These are phyloP conservation scores for Bergia puertoricense DNA, from an alignment of 92 coral and sea anemone genomes.

Conservation along the genomic window DNA sequence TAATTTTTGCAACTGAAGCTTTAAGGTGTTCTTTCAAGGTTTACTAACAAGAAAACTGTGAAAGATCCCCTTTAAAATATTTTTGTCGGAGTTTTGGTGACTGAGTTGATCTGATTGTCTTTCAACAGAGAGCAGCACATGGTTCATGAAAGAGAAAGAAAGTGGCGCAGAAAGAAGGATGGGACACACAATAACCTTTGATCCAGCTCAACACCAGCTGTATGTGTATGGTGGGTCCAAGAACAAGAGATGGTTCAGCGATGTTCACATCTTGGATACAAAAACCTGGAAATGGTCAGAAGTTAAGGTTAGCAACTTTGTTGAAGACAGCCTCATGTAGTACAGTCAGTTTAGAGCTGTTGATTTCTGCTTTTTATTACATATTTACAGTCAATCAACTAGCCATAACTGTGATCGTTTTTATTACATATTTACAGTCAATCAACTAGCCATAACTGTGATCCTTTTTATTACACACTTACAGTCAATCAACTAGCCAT, in stretches of 20 bases:
- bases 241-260: conserved; percentile 91
- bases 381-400: no score
- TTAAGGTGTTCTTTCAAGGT: no score
- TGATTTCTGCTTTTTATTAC: no score
- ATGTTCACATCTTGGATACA: conserved; percentile 76
- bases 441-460: no score
- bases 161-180: conserved; percentile 88
- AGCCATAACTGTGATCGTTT: no score
- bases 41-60: no score
- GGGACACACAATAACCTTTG: conserved; percentile 83
- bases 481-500: no score
- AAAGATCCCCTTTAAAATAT: neutral
- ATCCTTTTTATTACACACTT: no score
- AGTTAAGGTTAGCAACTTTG: neutral
- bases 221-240: conserved; percentile 95
- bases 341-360: no score
- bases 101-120: neutral
- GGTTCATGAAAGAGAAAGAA: conserved; percentile 48
- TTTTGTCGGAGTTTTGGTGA: neutral
- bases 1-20: no score
- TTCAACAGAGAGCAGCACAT: conserved; percentile 22
- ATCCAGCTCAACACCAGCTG: conserved; percentile 62
- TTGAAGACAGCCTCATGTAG: no score
- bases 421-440: no score
- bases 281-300: conserved; percentile 79